Conservation (phyloP, 2,797 vertebrate species). For the Typhlichthys eigenmanni region DNA sequence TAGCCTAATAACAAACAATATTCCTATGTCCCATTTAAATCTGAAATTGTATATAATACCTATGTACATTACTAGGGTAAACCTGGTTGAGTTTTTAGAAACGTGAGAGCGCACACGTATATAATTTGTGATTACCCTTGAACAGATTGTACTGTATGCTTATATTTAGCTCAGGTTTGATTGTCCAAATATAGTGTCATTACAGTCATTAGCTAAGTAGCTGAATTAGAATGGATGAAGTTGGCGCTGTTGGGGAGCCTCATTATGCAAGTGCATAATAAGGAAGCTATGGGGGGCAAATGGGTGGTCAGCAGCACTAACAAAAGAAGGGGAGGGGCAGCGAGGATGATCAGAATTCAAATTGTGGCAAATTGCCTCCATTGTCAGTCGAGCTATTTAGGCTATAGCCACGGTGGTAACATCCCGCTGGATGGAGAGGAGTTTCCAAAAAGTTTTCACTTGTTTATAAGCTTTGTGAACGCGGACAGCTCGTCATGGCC, state of each 20-base stretch:
- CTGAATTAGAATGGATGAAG: conserved; percentile 73
- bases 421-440: conserved; percentile 3
- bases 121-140: not conserved
- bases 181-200: conserved; percentile 66
- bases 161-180: conserved; percentile 45
- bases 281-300: conserved; percentile 68
- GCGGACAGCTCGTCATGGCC: conserved; percentile 44
- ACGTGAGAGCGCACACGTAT: not conserved
- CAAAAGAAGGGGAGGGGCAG: conserved; percentile 73
- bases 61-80: no score
- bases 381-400: conserved; percentile 64
- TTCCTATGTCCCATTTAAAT: no score
- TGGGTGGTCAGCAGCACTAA: conserved; percentile 63
- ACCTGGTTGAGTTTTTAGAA: no score
- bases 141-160: not conserved
- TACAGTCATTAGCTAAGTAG: conserved; percentile 74
- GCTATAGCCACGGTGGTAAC: conserved; percentile 5
- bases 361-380: conserved; percentile 64
- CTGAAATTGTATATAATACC: no score
- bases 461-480: conserved; percentile 7
- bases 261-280: conserved; percentile 78
- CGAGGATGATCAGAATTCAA: conserved; percentile 61
- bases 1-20: no score
- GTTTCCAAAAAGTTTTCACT: conserved; percentile 16
- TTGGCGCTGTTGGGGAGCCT: conserved; percentile 70